phyloP scores from a whole-genome alignment of 2,888 invertebrate genomes.

The Suillia variegata region DNA sequence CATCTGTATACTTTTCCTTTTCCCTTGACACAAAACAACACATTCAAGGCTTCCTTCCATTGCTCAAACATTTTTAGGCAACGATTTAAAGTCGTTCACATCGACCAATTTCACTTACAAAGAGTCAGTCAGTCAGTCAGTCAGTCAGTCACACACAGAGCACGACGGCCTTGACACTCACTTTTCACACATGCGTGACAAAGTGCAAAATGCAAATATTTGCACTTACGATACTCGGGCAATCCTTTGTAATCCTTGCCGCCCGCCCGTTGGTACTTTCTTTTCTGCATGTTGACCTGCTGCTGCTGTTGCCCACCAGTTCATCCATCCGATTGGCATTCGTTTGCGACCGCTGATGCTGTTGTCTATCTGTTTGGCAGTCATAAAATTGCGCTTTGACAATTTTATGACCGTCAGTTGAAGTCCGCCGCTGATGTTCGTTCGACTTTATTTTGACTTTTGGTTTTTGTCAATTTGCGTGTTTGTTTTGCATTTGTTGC shows the following conservation, averaged over 20 bases:
- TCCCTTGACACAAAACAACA: too few species aligned
- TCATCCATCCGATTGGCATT: neutral
- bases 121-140: too few species aligned
- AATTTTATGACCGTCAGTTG: too few species aligned
- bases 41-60: too few species aligned
- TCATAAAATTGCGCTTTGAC: conserved; percentile 41
- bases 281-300: neutral
- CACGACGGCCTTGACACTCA: conserved; percentile 46
- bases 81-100: too few species aligned
- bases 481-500: neutral
- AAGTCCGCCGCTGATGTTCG: conserved; percentile 4
- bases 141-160: too few species aligned
- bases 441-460: conserved; percentile 31
- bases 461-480: conserved; percentile 28
- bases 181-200: conserved; percentile 37
- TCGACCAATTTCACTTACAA: too few species aligned
- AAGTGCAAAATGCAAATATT: conserved; percentile 48
- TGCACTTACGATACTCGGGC: conserved; percentile 37
- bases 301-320: neutral
- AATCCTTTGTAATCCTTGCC: conserved; percentile 52
- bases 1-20: too few species aligned
- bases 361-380: conserved; percentile 28
- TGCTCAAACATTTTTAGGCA: too few species aligned
- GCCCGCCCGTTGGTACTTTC: too few species aligned
- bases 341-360: neutral